A percentile compares a stretch with the other conserved stretches of the same genome.
phyloP scores from a whole-genome alignment of 2,113 vertebrate species.

The Cheirogaleus medius region DNA sequence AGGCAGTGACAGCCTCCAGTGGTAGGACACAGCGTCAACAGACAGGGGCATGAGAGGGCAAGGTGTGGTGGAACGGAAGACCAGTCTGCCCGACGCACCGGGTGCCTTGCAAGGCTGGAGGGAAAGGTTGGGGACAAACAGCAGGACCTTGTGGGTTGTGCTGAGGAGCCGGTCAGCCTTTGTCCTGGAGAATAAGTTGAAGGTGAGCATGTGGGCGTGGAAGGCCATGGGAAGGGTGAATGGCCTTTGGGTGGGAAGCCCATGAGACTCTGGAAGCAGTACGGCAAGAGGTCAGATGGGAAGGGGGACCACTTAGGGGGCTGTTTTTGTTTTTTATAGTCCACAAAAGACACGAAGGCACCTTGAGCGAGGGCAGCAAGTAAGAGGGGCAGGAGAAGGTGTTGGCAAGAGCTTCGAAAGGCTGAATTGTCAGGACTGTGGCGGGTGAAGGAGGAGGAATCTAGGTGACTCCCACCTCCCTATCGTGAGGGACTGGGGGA shows the following conservation, averaged over 20 bases:
- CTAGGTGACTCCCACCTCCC: background rate
- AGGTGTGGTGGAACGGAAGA: no score
- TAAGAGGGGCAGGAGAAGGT: no score
- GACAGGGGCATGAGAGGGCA: background rate
- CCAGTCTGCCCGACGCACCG: fast-evolving
- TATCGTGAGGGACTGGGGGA: background rate
- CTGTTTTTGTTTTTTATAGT: background rate
- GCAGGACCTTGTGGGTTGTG: background rate
- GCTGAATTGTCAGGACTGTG: no score
- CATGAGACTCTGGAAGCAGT: background rate
- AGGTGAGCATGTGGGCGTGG: background rate
- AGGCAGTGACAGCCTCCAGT: background rate
- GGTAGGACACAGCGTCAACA: no score
- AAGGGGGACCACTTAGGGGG: background rate
- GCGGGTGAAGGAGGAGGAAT: background rate
- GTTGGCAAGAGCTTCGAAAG: no score
- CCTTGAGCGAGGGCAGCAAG: background rate
- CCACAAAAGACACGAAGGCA: background rate
- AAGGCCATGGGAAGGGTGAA: background rate
- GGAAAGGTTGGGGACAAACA: background rate
- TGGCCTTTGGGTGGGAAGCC: background rate
- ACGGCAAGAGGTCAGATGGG: background rate
- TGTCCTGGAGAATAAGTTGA: background rate
- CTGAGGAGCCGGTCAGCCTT: background rate
- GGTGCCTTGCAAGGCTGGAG: no score